Evolutionary conservation across 2,113 vertebrate genomes (phyloP), one percentile per base, ranked within the genome.

Genomic region (Poecilia latipinna): DNA sequence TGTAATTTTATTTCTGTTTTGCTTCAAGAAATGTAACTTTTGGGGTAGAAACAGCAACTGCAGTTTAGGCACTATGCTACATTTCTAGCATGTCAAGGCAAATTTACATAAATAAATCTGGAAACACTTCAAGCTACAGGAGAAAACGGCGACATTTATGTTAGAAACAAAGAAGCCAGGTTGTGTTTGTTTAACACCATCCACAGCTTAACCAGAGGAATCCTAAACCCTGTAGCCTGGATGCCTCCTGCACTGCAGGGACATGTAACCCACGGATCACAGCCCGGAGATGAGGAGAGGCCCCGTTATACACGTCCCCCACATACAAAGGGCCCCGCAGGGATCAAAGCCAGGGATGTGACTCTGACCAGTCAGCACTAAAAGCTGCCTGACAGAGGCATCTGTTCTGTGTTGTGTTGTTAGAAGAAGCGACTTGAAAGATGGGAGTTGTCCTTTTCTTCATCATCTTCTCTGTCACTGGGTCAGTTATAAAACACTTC

Each of bases 191-290:
- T 31, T 10, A 13, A 51, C 8, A 8, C 15, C 3, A n/a, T 17
- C 60, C 24, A 12, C 22, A 48, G 39, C 32, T 68, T 42, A 31
- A 65, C 33, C n/a, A 54, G 60, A 35, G 35, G 0, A 62, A 70
- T 69, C 11, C 66, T 39, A 57, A 48, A 32, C 42, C 22, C n/a
- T 57, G 5, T 61, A 54, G 82, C 80, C 75, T 76, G 48, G 51
- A 69, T 81, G 75, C 51, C 61, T 35, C 57, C 61, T 31, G 51
- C 68, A 70, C 79, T 70, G 57, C 39, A 51, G 29, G 28, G 79
- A 71, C 64, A 28, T 35, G 79, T 61, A 68, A 77, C 54, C 51
- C 70, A 75, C 80, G 82, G 83, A 91, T 85, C 71, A 79, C 57
- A 1, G 1, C 44, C 24, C 60, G 70, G 15, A 48, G 31, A 79